Base-by-base conservation (phyloP, 1,140 invertebrate species). In the Melipona quadrifasciata region DNA sequence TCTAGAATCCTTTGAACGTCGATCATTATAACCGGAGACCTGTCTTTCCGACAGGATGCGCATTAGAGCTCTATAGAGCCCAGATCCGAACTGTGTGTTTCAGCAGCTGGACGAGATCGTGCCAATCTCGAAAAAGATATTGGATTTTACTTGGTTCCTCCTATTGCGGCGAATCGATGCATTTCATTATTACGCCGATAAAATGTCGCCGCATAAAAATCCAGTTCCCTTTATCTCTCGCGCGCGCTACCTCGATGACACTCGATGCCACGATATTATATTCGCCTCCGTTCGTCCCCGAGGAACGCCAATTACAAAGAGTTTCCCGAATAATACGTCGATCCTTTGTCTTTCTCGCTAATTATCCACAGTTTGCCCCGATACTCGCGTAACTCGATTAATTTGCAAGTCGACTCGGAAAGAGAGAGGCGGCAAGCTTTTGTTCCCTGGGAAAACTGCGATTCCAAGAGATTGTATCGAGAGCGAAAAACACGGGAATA, bases 11-110 rank as follows among this genome's bases (percentile, higher is more conserved):
- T 74, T 85, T 81, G 86, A 70, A 68, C 61, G 82, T 68, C 55
- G 81, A 88, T 85, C 82, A 72, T 85, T 84, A 85, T 73, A 80
- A 51, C 12, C 47, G 67, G n/a, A 47, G 78, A 78, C 82, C 80
- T 74, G 67, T 68, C 64, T 71, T 64, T 74, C 61, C 47, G n/a
- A 14, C 39, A 55, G 72, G 77, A 87, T 80, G 74, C 51, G 74
- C 87, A 78, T 87, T 78, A 81, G 71, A 74, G 55, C 73, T 61
- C 70, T 74, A 74, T 73, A 61, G 58, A 39, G 2, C 61, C n/a
- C 12, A 14, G n/a, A n/a, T n/a, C n/a, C n/a, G n/a, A 12, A 14
- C n/a, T 10, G n/a, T 57, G 17, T 57, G 47, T 75, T 55, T 31
- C 47, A 67, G 24, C 16, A 27, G 27, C 31, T 67, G 34, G 61